Evolutionary conservation across 2,888 invertebrate species (phyloP), one percentile per base, ranked within the genome.

Genomic region (Xanthorhoe designata): DNA sequence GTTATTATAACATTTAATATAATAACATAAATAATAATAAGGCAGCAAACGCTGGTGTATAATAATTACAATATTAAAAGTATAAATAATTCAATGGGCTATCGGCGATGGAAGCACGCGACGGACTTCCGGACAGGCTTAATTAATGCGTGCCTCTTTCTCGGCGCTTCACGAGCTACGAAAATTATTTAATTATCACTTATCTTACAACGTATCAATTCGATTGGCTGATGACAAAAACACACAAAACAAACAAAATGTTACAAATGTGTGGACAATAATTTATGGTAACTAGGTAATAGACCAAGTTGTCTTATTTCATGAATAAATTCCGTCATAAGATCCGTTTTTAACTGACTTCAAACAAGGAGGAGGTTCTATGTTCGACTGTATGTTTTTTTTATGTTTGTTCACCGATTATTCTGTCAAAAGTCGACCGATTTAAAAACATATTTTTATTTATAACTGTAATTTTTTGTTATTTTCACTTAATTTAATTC

Each of bases 61-160:
- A 87, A 90, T 92, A 91, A 92, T 92, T 90, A 90, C 87, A 90
- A 91, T 91, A 90, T 91, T 90, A 91, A 91, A 91, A 85, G 86
- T 88, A 92, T 92, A 92, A 92, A 93, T 93, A 92, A 93, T 93
- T 91, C 92, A 92, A 90, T 88, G 89, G 83, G 80, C 86, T 89
- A 91, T 91, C 89, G 88, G 82, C 85, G 84, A 77, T 87, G 82
- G 83, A 84, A 82, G 88, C 92, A 92, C 92, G 92, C 92, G 91
- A 92, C 85, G 84, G 70, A 89, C 91, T 92, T 92, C 92, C 92
- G 92, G 88, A 89, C 86, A 81, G 75, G 82, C 85, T 42, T 87
- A 88, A 92, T 89, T 85, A 91, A 89, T 89, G 84, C 88, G 81
- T 80, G 78, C 75, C 78, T 77, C 80, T 80, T 80, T 80, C 78